Evolutionary conservation across 2,888 invertebrate genomes (phyloP), one percentile per base, ranked within the genome.

Genomic region (Cataglyphis albicans): DNA sequence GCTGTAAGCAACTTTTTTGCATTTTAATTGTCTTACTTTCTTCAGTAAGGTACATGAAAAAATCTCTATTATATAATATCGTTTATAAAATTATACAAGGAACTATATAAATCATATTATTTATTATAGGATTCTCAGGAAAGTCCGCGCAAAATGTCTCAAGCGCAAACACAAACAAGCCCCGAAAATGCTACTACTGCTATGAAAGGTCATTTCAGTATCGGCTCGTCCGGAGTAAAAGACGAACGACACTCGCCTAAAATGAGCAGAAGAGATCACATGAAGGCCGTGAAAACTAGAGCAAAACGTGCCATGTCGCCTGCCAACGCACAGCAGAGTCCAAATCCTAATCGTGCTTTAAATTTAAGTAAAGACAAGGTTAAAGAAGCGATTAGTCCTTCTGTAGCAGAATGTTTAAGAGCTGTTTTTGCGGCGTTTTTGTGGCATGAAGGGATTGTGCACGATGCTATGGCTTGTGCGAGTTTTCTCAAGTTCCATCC

Each of bases 401-500:
- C 98, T 0, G 97, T 98, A 75, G 98, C 98, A 0, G 98, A 99
- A 94, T 97, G 98, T 90, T 95, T 99, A 32, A 95, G 99, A n/a
- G 98, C 99, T 0, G 98, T 99, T 6, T 99, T 99, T 95, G 99
- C 99, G 0, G 98, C 99, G 0, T 97, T 99, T 91, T 95, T 99
- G 1, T 99, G 99, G 99, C 99, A 99, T 93, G 99, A 99, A 95
- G 98, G 99, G 18, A 97, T 99, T 67, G 99, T 99, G 0, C 99
- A 99, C 93, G 99, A 99, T 94, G 99, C 99, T 7, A 99, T 99
- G 97, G 99, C 99, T 0, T 99, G 99, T 93, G 98, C 99, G 0
- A 98, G 99, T 0, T 99, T 98, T 93, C 96, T 99, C 10, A 99
- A 99, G 95, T 99, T 99, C 93, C 98, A 98, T 94, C 98, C 98